These are phyloP conservation scores for Bimastos eiseni DNA, from an alignment of 2,888 invertebrate genomes.

Conservation along the genomic window DNA sequence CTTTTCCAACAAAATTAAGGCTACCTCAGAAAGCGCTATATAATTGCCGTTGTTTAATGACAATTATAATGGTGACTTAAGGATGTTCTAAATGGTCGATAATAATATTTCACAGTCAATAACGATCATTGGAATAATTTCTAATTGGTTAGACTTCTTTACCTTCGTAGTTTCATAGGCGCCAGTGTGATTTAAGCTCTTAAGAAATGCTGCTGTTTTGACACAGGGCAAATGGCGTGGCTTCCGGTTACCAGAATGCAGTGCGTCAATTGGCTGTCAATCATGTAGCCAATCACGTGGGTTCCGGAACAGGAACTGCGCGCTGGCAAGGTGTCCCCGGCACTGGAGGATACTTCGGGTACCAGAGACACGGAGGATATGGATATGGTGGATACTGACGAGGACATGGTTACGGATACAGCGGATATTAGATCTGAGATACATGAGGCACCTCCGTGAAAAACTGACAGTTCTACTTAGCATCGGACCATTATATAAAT, in stretches of 20 bases:
- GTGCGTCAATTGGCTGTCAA: conserved; percentile 30
- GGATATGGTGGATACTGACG: neutral
- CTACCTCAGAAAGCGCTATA: neutral
- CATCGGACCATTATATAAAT: neutral
- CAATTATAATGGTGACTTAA: neutral
- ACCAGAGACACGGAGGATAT: conserved; percentile 27
- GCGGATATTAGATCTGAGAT: neutral
- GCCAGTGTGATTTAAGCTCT: neutral
- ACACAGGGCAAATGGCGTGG: conserved; percentile 17
- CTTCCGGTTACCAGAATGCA: conserved; percentile 30
- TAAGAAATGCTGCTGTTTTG: neutral
- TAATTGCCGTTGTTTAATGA: too few relatives aligned
- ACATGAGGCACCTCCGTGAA: too few relatives aligned
- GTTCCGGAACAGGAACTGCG: conserved; percentile 32
- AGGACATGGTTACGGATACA: conserved; percentile 26
- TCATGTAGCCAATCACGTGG: conserved; percentile 28
- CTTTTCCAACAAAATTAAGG: neutral
- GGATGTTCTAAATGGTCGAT: neutral
- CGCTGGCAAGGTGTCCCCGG: conserved; percentile 29
- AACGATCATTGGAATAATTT: neutral
- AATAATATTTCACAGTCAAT: neutral
- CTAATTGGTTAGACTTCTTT: neutral
- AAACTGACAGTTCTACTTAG: neutral
- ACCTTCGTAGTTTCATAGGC: neutral
- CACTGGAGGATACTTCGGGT: conserved; percentile 30